Percentiles rank a stretch among this genome's conserved stretches.
Conservation (phyloP, 2,888 invertebrate genomes). For the Nemapogon koenigi region DNA sequence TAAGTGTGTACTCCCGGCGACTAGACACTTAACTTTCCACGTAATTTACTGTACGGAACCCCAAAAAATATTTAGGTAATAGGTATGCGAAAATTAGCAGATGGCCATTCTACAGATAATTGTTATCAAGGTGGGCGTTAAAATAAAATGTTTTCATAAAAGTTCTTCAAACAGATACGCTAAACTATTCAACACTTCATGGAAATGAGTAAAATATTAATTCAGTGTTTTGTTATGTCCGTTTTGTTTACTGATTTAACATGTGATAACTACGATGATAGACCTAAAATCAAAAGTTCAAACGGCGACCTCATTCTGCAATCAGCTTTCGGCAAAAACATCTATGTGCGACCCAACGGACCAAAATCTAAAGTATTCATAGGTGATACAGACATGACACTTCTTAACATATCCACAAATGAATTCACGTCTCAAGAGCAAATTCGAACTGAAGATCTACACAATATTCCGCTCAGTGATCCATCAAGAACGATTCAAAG, state of each 20-base stretch:
- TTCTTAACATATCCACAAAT: conserved; percentile 21
- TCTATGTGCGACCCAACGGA: conserved; percentile 74
- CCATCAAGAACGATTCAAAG: conserved; percentile 25
- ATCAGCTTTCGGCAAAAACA: conserved; percentile 78
- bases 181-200: too few relatives aligned
- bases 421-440: conserved; percentile 12
- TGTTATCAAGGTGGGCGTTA: too few relatives aligned
- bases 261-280: conserved; percentile 68
- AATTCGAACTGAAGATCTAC: conserved; percentile 15
- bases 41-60: too few relatives aligned
- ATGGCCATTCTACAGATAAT: too few relatives aligned
- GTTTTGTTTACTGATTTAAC: conserved; percentile 26
- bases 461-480: conserved; percentile 14
- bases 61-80: too few relatives aligned
- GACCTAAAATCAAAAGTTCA: conserved; percentile 52
- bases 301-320: conserved; percentile 84
- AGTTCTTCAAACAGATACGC: too few relatives aligned
- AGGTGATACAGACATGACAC: conserved; percentile 72
- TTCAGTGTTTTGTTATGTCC: conserved; percentile 24
- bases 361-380: conserved; percentile 71
- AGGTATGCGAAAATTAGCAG: too few relatives aligned
- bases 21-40: too few relatives aligned
- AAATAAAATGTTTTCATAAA: too few relatives aligned
- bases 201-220: conserved; percentile 25
- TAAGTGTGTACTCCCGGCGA: too few relatives aligned